Conservation (phyloP, 2,888 invertebrate genomes). For the Serrognathus titanus region DNA sequence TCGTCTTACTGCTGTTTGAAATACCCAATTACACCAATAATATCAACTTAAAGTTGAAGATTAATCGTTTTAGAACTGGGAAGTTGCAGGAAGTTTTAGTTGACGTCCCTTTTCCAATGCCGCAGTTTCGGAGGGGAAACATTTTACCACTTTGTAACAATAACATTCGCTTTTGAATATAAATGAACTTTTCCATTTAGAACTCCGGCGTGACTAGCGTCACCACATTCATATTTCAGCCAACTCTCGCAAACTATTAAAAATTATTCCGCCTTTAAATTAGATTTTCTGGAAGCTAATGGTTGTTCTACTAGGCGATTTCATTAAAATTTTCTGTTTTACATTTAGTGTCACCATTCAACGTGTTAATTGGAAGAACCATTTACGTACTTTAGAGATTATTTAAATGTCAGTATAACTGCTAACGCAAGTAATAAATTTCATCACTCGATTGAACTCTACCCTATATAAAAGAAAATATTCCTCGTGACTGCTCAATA, state of each 20-base stretch:
- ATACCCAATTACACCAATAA: conserved; percentile 21
- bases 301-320: too few relatives aligned
- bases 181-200: conserved; percentile 17
- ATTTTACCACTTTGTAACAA: conserved; percentile 16
- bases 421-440: too few relatives aligned
- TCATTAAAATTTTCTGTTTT: too few relatives aligned
- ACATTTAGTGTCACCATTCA: too few relatives aligned
- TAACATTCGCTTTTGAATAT: conserved; percentile 20
- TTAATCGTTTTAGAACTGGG: conserved; percentile 21
- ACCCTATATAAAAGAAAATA: too few relatives aligned
- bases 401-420: too few relatives aligned
- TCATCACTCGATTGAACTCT: too few relatives aligned
- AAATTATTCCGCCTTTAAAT: neutral
- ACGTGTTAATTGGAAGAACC: too few relatives aligned
- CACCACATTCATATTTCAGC: neutral
- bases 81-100: conserved; percentile 17
- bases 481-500: too few relatives aligned
- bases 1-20: conserved; percentile 8
- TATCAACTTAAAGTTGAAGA: conserved; percentile 19
- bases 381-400: too few relatives aligned
- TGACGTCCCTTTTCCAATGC: conserved; percentile 7
- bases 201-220: conserved; percentile 8
- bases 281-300: neutral
- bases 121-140: conserved; percentile 11
- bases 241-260: neutral